phyloP scores from a whole-genome alignment of 2,888 invertebrate species.

The Brachyptera putata region DNA sequence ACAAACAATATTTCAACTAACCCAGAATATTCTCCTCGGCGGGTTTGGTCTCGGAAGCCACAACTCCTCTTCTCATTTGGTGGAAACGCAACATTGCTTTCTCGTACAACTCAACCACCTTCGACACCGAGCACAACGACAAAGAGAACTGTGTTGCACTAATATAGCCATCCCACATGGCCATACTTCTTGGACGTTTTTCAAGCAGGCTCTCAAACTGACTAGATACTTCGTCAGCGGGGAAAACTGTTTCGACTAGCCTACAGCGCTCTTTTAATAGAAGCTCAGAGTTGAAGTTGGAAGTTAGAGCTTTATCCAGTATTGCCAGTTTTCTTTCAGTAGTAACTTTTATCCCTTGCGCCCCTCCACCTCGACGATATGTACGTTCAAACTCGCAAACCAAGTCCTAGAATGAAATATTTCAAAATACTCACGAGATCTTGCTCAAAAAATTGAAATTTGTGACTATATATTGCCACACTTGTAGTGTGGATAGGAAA shows the following conservation, averaged over 20 bases:
- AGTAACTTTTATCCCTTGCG: conserved; percentile 38
- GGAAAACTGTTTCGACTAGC: conserved; percentile 50
- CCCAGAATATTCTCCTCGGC: conserved; percentile 35
- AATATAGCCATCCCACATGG: conserved; percentile 1
- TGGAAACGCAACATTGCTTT: conserved; percentile 26
- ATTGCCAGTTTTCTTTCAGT: conserved; percentile 58
- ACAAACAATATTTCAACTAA: too few species aligned
- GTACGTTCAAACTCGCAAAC: conserved; percentile 47
- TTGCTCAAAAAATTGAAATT: background rate
- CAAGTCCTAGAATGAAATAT: conserved; percentile 39
- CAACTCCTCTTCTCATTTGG: conserved; percentile 25
- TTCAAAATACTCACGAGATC: background rate
- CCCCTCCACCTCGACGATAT: conserved; percentile 43
- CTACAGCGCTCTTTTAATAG: conserved; percentile 50
- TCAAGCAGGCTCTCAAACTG: conserved; percentile 48
- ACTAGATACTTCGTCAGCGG: conserved; percentile 52
- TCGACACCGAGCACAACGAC: conserved; percentile 51
- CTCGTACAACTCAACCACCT: conserved; percentile 54
- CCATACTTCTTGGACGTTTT: conserved; percentile 34
- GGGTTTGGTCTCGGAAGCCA: conserved; percentile 5
- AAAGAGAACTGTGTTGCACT: conserved; percentile 6
- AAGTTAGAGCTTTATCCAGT: conserved; percentile 55
- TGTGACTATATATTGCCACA: too few species aligned
- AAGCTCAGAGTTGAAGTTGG: conserved; percentile 52
- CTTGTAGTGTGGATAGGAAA: too few species aligned